Evolutionary conservation across 2,113 vertebrate genomes (phyloP), one percentile per base, ranked within the genome.

Genomic region (Petrocephalus zakoni): DNA sequence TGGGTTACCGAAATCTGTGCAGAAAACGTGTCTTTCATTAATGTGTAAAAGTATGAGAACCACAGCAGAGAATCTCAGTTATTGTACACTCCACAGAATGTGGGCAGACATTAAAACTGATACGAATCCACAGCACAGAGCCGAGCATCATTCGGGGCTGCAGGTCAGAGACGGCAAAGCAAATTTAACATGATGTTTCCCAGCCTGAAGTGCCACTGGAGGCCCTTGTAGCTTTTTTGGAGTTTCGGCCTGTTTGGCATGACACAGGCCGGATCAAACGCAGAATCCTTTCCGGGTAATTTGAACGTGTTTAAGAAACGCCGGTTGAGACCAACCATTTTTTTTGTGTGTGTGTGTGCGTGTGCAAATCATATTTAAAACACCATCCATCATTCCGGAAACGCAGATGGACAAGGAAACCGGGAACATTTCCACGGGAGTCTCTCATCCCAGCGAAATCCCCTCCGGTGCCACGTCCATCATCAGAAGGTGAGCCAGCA

Each of bases 311-410:
- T n/a, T 19, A 72, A 72, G 56, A n/a, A 25, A 75, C 61, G 19
- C 11, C 8, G 61, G 46, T 52, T 25, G 49, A 49, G 21, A 61
- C 46, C 58, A 34, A 52, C 46, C 58, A 2, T 51, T n/a, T n/a
- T 37, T 68, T 68, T 68, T 61, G 9, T 29, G 61, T 29, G 42
- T 42, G 61, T 72, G 61, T 68, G 61, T 29, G n/a, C n/a, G 61
- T 72, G 87, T 87, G 87, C 87, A 87, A 87, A 72, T 68, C 42
- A 49, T 46, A 15, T 61, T 87, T 68, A 55, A 68, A 42, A 68
- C 58, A 4, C 25, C n/a, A 58, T 72, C 42, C 46, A 17, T 34
- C 46, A 25, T 37, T 78, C 72, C 17, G 72, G 34, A 42, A 19
- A 78, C 10, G 17, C 29, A 34, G 34, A 42, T 13, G 72, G 34